These are phyloP conservation scores for Bufo gargarizans DNA, from an alignment of 2,113 vertebrate species.

Conservation along the genomic window DNA sequence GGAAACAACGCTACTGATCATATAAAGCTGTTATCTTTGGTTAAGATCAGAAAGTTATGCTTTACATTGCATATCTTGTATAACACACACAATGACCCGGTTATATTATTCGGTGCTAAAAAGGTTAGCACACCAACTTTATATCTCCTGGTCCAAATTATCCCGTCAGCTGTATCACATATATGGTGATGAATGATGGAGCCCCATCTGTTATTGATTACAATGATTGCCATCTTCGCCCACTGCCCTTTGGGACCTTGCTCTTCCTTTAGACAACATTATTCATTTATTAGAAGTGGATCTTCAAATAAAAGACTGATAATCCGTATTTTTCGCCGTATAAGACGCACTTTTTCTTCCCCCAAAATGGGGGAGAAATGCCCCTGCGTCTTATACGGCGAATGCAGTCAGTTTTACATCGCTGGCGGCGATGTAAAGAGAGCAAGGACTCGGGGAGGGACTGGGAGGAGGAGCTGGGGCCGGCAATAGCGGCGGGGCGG, in stretches of 20 bases:
- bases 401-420: too few species aligned
- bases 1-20: background rate
- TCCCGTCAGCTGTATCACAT: background rate
- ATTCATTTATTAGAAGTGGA: background rate
- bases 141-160: background rate
- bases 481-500: too few species aligned
- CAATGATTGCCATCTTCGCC: background rate
- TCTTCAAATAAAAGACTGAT: background rate
- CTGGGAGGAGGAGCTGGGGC: too few species aligned
- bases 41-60: background rate
- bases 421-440: too few species aligned
- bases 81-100: background rate
- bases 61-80: background rate
- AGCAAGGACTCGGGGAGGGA: too few species aligned
- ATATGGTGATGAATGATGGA: background rate
- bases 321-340: too few species aligned
- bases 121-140: background rate
- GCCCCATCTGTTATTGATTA: background rate
- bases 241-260: background rate
- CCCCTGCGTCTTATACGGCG: too few species aligned
- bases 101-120: background rate
- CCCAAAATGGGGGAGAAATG: too few species aligned
- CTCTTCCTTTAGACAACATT: background rate
- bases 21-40: background rate
- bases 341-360: too few species aligned